Evolutionary conservation across 2,888 invertebrate genomes (phyloP).

Genomic region (Hirtodrosophila cameraria): DNA sequence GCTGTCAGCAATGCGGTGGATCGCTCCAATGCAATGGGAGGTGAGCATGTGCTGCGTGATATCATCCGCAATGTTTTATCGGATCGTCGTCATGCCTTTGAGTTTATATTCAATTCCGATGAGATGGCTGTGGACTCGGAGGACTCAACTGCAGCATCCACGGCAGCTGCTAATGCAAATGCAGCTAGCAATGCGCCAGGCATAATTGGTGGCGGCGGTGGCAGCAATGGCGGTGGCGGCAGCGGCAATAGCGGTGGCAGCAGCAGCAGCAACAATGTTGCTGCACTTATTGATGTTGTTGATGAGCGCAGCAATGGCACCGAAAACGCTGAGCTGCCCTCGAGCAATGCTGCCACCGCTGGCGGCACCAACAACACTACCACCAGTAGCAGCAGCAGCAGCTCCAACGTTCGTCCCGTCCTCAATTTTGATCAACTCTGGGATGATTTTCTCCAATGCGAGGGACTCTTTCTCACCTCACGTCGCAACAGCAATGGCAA

Average conservation of each 20-base stretch:
- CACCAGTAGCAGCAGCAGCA: background rate
- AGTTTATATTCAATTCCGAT: constrained; percentile 77
- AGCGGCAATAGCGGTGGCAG: constrained; percentile 18
- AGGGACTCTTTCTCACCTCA: constrained; percentile 65
- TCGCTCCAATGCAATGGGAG: constrained; percentile 63
- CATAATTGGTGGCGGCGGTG: constrained; percentile 17
- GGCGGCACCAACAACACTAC: background rate
- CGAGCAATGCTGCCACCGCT: background rate
- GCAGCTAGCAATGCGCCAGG: constrained; percentile 21
- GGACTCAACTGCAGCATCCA: constrained; percentile 43
- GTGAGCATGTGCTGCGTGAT: constrained; percentile 73
- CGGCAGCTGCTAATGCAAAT: background rate
- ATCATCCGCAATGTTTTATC: constrained; percentile 76
- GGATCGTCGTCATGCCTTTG: constrained; percentile 76
- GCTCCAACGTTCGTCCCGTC: constrained; percentile 45
- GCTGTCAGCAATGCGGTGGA: constrained; percentile 42
- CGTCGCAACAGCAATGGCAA: constrained; percentile 41
- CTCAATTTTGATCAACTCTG: constrained; percentile 74
- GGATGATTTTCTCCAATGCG: constrained; percentile 76
- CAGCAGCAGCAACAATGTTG: constrained; percentile 16
- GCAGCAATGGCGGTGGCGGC: background rate
- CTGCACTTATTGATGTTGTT: constrained; percentile 34
- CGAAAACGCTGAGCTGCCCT: constrained; percentile 11
- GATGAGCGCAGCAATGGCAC: constrained; percentile 46
- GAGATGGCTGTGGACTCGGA: constrained; percentile 76